Percentiles rank a stretch among this genome's conserved stretches.
Conservation (phyloP, 2,888 invertebrate genomes). For the Tetanocera ferruginea region DNA sequence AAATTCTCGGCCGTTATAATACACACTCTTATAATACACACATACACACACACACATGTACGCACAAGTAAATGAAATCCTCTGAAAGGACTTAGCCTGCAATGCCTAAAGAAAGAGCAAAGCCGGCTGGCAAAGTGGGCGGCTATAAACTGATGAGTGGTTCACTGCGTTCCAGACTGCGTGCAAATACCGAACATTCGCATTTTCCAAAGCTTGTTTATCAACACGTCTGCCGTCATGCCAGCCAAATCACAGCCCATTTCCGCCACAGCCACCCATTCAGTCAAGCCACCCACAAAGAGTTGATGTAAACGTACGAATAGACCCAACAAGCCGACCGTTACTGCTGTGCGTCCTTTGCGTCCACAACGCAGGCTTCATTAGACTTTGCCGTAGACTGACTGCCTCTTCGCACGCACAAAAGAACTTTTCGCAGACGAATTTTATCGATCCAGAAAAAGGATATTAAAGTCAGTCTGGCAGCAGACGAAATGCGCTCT, state of each 20-base stretch:
- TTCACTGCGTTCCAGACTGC: slow-evolving; percentile 15
- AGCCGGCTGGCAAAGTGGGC: no score
- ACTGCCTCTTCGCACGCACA: slow-evolving; percentile 35
- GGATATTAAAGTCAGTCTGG: slow-evolving; percentile 34
- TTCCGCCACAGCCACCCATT: not conserved
- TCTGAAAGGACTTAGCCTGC: not conserved
- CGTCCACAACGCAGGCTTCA: slow-evolving; percentile 13
- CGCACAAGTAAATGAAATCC: slow-evolving; percentile 2
- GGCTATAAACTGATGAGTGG: no score
- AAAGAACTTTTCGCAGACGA: slow-evolving; percentile 42
- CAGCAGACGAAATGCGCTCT: slow-evolving; percentile 4
- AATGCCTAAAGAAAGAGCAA: no score
- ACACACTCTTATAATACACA: not conserved
- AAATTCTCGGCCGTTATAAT: no score
- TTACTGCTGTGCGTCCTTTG: not conserved
- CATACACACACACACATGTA: not conserved
- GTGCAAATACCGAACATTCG: slow-evolving; percentile 17
- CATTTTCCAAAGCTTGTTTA: slow-evolving; percentile 17
- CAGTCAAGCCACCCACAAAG: no score
- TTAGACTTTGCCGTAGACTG: slow-evolving; percentile 15
- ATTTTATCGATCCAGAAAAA: slow-evolving; percentile 47
- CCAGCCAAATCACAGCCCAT: slow-evolving; percentile 16
- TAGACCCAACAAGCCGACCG: not conserved
- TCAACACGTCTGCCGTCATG: not conserved
- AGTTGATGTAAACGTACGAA: not conserved